Conservation (phyloP, 2,113 vertebrate species). For the Danionella cerebrum region DNA sequence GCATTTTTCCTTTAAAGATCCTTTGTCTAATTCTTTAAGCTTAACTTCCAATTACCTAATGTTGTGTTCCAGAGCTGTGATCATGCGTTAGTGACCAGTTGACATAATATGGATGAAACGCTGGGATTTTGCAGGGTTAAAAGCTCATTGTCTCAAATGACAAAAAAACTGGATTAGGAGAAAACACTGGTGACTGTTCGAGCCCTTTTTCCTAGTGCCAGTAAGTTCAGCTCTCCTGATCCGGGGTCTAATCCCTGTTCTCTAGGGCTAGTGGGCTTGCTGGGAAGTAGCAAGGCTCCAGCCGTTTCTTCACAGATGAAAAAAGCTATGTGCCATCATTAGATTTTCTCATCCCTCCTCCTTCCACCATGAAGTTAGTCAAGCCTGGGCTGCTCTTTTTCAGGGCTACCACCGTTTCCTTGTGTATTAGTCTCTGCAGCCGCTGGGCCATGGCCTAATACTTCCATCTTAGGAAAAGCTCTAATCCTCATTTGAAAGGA, state of each 20-base stretch:
- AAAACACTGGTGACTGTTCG: conserved; percentile 47
- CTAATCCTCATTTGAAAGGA: conserved; percentile 60
- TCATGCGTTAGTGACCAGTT: conserved; percentile 52
- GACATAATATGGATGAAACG: conserved; percentile 50
- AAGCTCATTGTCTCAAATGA: conserved; percentile 61
- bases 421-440: conserved; percentile 48
- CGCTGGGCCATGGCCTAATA: conserved; percentile 55
- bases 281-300: conserved; percentile 48
- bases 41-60: conserved; percentile 61
- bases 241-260: conserved; percentile 58
- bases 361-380: conserved; percentile 42
- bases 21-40: conserved; percentile 32
- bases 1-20: not conserved
- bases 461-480: conserved; percentile 50
- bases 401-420: conserved; percentile 50
- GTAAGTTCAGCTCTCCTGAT: conserved; percentile 53
- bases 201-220: conserved; percentile 45
- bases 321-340: conserved; percentile 54
- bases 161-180: conserved; percentile 53
- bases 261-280: conserved; percentile 42
- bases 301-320: conserved; percentile 43
- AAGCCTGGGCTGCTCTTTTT: conserved; percentile 56
- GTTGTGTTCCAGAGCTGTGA: conserved; percentile 44
- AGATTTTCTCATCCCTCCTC: conserved; percentile 51
- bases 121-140: conserved; percentile 44